These are phyloP conservation scores for Calypte anna DNA, from an alignment of 2,113 vertebrate species.

Conservation along the genomic window DNA sequence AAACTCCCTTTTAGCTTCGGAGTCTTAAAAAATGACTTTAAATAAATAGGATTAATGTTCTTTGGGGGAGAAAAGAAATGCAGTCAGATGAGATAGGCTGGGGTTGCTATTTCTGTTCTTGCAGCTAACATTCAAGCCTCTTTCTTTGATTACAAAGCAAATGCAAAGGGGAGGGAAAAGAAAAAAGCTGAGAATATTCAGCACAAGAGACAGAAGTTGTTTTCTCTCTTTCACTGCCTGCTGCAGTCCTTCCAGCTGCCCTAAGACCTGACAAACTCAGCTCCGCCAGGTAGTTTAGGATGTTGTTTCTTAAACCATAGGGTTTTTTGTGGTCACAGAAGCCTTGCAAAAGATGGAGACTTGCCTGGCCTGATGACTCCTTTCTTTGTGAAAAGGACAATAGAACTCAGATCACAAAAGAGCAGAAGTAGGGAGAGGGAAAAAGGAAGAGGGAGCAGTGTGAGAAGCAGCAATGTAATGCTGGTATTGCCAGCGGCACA, in stretches of 20 bases:
- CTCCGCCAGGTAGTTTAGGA: background rate
- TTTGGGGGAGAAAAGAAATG: background rate
- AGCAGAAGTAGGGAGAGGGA: background rate
- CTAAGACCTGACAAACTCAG: background rate
- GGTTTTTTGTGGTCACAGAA: background rate
- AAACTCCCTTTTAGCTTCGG: background rate
- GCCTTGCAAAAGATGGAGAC: background rate
- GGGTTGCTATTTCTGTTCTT: background rate
- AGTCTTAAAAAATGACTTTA: background rate
- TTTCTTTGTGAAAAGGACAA: background rate
- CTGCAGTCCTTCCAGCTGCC: background rate
- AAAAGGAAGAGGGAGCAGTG: background rate
- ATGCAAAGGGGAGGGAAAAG: background rate
- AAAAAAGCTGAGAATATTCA: background rate
- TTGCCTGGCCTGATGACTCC: background rate
- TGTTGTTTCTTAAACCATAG: background rate
- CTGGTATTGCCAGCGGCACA: background rate
- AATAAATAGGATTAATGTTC: background rate
- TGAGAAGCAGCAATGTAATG: background rate
- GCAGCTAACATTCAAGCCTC: background rate
- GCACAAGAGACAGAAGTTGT: constrained; percentile 28
- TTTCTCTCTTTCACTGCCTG: background rate
- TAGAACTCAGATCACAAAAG: background rate
- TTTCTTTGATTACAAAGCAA: background rate
- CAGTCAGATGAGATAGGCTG: background rate